Evolutionary conservation across 1,140 invertebrate species (phyloP).

Genomic region (Heliconius melpomene): DNA sequence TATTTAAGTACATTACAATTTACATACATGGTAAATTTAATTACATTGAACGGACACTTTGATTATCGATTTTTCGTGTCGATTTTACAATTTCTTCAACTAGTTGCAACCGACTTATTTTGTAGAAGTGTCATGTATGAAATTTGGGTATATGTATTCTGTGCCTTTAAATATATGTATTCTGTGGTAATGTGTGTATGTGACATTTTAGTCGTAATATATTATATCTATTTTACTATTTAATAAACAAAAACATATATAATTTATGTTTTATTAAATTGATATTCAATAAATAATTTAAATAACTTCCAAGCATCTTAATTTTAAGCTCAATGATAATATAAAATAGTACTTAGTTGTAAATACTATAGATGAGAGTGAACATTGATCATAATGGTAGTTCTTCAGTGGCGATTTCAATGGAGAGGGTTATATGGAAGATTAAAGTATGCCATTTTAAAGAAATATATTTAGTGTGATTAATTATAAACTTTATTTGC

Average conservation of each 20-base stretch:
- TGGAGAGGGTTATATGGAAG: slow-evolving; percentile 46
- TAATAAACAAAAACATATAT: neutral
- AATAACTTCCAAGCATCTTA: neutral
- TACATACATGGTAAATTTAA: too few species aligned
- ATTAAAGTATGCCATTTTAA: slow-evolving; percentile 45
- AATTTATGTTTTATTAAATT: neutral
- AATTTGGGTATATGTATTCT: too few species aligned
- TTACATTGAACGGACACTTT: too few species aligned
- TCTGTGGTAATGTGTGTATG: too few species aligned
- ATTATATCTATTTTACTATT: neutral
- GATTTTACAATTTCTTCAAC: too few species aligned
- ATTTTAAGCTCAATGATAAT: neutral
- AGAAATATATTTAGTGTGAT: neutral
- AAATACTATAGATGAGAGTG: neutral
- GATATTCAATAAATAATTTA: neutral
- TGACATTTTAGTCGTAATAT: neutral
- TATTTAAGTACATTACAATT: too few species aligned
- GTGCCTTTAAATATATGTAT: too few species aligned
- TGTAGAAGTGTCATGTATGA: too few species aligned
- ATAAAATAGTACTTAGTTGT: too few species aligned
- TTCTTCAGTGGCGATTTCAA: slow-evolving; percentile 55
- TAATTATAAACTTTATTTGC: neutral
- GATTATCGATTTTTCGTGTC: too few species aligned
- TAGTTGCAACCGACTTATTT: too few species aligned
- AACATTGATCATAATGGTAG: slow-evolving; percentile 44